Percentiles rank a stretch among this genome's conserved stretches.
Evolutionary conservation across 2,113 vertebrate genomes (phyloP).

Genomic region (Lophura nycthemera): DNA sequence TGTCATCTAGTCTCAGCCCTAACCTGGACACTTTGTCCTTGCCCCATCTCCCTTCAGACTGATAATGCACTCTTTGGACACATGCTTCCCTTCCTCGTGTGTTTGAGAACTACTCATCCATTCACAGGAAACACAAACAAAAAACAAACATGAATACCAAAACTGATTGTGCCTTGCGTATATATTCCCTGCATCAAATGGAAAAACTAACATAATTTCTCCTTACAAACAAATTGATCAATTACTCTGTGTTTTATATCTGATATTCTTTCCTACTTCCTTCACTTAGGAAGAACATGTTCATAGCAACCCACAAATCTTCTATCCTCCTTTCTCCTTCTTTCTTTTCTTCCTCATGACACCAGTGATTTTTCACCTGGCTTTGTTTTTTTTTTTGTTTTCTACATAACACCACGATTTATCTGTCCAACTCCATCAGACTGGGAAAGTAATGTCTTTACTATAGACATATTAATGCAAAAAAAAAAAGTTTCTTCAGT

Average conservation of each 20-base stretch:
- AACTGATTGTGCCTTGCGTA: neutral
- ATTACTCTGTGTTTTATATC: neutral
- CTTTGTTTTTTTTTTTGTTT: neutral
- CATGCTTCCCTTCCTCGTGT: neutral
- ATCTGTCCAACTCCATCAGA: neutral
- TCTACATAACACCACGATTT: neutral
- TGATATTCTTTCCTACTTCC: neutral
- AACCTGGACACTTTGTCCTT: neutral
- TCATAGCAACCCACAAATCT: neutral
- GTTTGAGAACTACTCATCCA: neutral
- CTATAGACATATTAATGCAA: neutral
- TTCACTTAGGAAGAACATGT: neutral
- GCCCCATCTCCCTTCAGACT: neutral
- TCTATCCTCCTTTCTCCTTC: neutral
- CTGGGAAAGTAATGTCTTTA: neutral
- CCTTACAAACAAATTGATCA: neutral
- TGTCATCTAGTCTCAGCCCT: neutral
- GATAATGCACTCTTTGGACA: neutral
- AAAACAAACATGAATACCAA: neutral
- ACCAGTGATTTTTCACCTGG: neutral
- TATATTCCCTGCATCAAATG: neutral
- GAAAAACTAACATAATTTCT: neutral
- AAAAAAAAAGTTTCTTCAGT: neutral
- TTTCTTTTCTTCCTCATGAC: neutral
- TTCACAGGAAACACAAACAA: too few relatives aligned